Evolutionary conservation across 2,888 invertebrate species (phyloP), one percentile per base, ranked within the genome.

Genomic region (Dexiosoma caninum): DNA sequence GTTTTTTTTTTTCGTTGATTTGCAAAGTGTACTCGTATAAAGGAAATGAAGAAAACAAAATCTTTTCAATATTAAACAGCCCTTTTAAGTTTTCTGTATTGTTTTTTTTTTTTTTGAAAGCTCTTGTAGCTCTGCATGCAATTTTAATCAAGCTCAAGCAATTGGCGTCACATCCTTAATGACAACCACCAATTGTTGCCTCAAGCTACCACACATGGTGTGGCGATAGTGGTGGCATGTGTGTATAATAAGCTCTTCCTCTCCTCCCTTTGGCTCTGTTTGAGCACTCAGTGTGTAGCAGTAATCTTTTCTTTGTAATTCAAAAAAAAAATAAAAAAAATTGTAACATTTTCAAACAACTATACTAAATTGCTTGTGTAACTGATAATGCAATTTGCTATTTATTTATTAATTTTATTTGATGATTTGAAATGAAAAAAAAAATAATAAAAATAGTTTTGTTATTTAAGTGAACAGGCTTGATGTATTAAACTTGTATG

Each of bases 181-280:
- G 70, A 77, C 83, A 78, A 83, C 83, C 83, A 83, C 83, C 82
- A 83, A 83, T 81, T 81, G 82, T 46, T 69, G 78, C 83, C 83
- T 69, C 49, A 30, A 82, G 83, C 83, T 59, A 76, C 83, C 83
- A 83, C 83, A 83, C 72, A 83, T 81, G 80, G 75, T 76, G 60
- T 78, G 80, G 80, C 62, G 70, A 67, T 16, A 64, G 69, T 70
- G 62, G 69, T 62, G 53, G 55, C 35, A 42, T 66, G 40, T 67
- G 40, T 46, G 1, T 72, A 27, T 51, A 60, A 40, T 42, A n/a
- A 30, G 2, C 42, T 12, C 7, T 27, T 19, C 1, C 7, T 51
- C 16, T 1, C 2, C 27, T n/a, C 37, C 12, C 37, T n/a, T n/a
- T 19, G 9, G 3, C 19, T 0, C 32, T 14, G 35, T 37, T 8